Evolutionary conservation across 2,888 invertebrate species (phyloP), one percentile per base, ranked within the genome.

Genomic region (Agrochola macilenta): DNA sequence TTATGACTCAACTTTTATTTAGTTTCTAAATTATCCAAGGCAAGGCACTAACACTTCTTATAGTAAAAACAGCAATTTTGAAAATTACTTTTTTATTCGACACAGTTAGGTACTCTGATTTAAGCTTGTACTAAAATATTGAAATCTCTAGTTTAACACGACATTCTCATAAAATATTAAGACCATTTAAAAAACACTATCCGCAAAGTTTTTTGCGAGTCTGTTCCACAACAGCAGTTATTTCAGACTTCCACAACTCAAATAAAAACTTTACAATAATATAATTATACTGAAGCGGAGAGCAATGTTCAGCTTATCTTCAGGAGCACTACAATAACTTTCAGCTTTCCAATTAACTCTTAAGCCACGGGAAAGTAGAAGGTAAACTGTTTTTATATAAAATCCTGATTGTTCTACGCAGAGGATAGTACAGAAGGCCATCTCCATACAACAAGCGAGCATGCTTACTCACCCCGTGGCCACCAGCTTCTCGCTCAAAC

Each of bases 281-380:
- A 11, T 46, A n/a, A 58, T 43, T 75, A 64, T 35, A 75, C 43
- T 57, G 75, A 26, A 75, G 43, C 64, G 8, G 52, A 20, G 46
- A 70, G 46, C 43, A 61, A 54, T 57, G 57, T 68, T 49, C n/a
- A 68, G 52, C 49, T 63, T 58, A 81, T 82, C 49, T 74, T 30
- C 49, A 68, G 14, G 43, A 81, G 43, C 68, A 54, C 58, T 75
- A 69, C 49, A 74, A 74, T 78, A 60, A 81, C 65, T 81, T 52
- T 65, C 11, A 60, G 46, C 26, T 74, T 14, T 81, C 65, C 54
- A 65, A 81, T 73, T 73, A 81, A 54, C n/a, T 65, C 35, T 73
- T 65, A 78, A 79, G 74, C 58, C 17, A 14, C 12, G n/a, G 52
- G 12, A 60, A 63, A n/a, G 57, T 26, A 39, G 43, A 5, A 26